Base-by-base conservation (phyloP, 2,888 invertebrate species). In the Ichneumoninae sp. region DNA sequence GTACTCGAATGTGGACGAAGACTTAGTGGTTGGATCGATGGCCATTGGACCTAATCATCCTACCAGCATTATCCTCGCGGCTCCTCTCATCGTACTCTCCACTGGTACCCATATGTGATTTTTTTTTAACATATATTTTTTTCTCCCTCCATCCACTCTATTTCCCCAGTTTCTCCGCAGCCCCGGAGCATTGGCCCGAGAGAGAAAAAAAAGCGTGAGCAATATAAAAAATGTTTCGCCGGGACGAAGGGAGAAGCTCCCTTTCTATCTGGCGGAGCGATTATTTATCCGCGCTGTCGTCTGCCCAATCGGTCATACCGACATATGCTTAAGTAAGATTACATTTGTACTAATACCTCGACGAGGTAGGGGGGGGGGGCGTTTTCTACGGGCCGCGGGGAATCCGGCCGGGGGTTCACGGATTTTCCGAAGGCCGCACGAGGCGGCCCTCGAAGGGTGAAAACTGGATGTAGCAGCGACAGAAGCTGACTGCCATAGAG, bases 311-410 rank as follows among this genome's bases (percentile, higher is more conserved):
- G 90, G 92, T 92, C 92, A 92, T 90, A 90, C 90, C 88, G 90
- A 92, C 93, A 93, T 93, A 93, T 93, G 93, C 91, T 92, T 92
- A 91, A 92, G 91, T 91, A 92, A 93, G 93, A 93, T 93, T 93
- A 93, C 93, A 92, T 92, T 92, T 90, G 91, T 92, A 90, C 90
- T 92, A 93, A 93, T 93, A 90, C 88, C 87, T 85, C 82, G 50
- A 76, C 80, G 77, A 44, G 77, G 77, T 0, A 72, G 79, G 80
- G 72, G 74, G 84, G 65, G 77, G 62, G 66, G 81, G 70, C 50
- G 68, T 80, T 76, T 60, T 52, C 65, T 50, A 50, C 40, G 52
- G 36, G 50, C 33, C 13, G 13, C 22, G 36, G 66, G 68, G 72
- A 26, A 16, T 77, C 74, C 85, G 80, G 54, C 66, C 50, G 79